Evolutionary conservation across 2,888 invertebrate genomes (phyloP).

Genomic region (Tridacna crocea): DNA sequence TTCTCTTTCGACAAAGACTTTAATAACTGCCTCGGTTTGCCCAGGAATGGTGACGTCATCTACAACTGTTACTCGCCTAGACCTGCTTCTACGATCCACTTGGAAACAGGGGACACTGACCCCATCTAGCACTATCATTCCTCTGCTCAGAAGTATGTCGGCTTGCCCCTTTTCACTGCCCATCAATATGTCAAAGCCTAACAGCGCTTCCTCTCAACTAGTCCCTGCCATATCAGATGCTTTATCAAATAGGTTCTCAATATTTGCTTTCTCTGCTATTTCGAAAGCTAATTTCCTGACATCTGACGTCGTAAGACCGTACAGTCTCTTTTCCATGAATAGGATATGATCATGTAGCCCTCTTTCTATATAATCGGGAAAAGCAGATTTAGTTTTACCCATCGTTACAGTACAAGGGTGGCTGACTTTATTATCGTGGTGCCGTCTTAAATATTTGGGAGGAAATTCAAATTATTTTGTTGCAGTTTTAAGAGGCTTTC

Average conservation of each 20-base stretch:
- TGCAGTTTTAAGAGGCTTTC: no score
- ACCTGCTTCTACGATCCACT: not conserved
- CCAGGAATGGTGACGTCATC: not conserved
- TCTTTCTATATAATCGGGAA: no score
- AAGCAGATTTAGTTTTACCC: no score
- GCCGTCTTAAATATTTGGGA: no score
- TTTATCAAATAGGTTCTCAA: conserved; percentile 10
- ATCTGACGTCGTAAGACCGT: conserved; percentile 9
- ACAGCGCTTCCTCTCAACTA: not conserved
- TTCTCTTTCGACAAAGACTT: not conserved
- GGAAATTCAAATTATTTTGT: no score
- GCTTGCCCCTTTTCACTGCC: conserved; percentile 7
- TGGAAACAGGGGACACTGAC: not conserved
- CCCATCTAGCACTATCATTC: not conserved
- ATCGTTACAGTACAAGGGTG: no score
- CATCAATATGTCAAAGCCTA: not conserved
- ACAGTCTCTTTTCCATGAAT: conserved; percentile 23
- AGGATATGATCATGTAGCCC: no score
- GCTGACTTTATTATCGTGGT: no score
- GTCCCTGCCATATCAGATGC: conserved; percentile 1
- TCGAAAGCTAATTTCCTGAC: conserved; percentile 17
- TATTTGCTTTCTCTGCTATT: conserved; percentile 17
- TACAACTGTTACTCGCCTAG: not conserved
- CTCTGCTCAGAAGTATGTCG: not conserved
- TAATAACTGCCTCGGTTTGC: not conserved